Evolutionary conservation across 1,140 invertebrate species (phyloP).

Genomic region (Lucilia cuprina): DNA sequence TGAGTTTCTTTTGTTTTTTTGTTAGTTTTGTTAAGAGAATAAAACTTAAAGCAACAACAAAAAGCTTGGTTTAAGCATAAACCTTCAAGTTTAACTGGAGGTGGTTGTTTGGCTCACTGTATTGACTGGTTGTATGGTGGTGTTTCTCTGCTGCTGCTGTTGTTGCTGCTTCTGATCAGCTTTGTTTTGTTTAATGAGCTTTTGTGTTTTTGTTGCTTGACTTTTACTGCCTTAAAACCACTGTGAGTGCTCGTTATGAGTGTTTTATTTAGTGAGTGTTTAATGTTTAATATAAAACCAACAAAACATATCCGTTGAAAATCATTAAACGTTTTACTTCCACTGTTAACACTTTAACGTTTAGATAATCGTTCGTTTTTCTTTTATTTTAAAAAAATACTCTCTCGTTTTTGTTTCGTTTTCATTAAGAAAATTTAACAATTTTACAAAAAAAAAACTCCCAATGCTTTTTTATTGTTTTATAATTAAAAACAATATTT

Average conservation of each 20-base stretch:
- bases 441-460: neutral
- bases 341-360: constrained; percentile 41
- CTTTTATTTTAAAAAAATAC: neutral
- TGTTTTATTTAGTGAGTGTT: neutral
- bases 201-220: neutral
- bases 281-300: constrained; percentile 58
- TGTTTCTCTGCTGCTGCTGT: neutral
- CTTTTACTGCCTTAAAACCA: neutral
- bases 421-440: constrained; percentile 19
- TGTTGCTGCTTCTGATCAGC: neutral
- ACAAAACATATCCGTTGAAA: constrained; percentile 61
- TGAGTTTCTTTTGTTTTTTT: too few species aligned
- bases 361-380: constrained; percentile 11
- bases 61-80: neutral
- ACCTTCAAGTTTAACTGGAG: neutral
- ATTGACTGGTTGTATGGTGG: too few species aligned
- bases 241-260: neutral
- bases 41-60: neutral
- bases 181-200: neutral
- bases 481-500: neutral
- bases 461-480: neutral
- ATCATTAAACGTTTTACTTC: constrained; percentile 62
- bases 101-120: neutral
- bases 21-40: neutral
- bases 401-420: neutral